These are phyloP conservation scores for Platanista minor DNA, from an alignment of 2,113 vertebrate species.

Conservation along the genomic window DNA sequence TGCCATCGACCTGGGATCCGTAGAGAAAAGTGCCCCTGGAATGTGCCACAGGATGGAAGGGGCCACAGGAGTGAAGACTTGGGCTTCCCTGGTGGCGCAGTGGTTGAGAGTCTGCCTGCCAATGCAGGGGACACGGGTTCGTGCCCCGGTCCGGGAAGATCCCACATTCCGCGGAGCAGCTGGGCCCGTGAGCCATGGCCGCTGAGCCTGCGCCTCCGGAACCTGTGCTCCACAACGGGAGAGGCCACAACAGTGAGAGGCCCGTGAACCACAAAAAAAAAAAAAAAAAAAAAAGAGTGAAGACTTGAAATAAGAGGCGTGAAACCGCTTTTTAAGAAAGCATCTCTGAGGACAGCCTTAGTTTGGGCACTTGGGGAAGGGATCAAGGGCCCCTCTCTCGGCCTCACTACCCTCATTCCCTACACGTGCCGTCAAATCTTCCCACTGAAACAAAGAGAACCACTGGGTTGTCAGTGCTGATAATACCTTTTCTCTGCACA, in stretches of 20 bases:
- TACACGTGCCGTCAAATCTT: neutral
- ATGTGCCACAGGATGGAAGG: neutral
- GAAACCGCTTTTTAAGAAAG: neutral
- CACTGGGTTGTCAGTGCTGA: fast-evolving
- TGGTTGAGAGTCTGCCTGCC: too few relatives aligned
- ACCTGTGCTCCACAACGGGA: too few relatives aligned
- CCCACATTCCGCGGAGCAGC: too few relatives aligned
- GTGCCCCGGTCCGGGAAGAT: too few relatives aligned
- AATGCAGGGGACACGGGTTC: too few relatives aligned
- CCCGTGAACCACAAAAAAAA: too few relatives aligned
- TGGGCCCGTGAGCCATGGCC: too few relatives aligned
- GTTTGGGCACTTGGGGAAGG: neutral
- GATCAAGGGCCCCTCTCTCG: neutral
- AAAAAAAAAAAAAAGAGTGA: too few relatives aligned
- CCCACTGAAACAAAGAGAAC: neutral
- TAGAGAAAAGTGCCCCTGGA: fast-evolving
- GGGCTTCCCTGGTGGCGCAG: too few relatives aligned
- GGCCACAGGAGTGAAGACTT: neutral
- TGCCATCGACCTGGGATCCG: fast-evolving
- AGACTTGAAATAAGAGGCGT: too few relatives aligned
- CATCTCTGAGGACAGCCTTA: neutral
- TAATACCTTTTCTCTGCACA: neutral
- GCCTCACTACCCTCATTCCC: neutral
- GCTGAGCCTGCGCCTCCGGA: too few relatives aligned
- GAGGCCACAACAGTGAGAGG: too few relatives aligned